A percentile compares a stretch with the other conserved stretches of the same genome.
phyloP scores from a whole-genome alignment of 2,888 invertebrate genomes.

The Baccha elongata region DNA sequence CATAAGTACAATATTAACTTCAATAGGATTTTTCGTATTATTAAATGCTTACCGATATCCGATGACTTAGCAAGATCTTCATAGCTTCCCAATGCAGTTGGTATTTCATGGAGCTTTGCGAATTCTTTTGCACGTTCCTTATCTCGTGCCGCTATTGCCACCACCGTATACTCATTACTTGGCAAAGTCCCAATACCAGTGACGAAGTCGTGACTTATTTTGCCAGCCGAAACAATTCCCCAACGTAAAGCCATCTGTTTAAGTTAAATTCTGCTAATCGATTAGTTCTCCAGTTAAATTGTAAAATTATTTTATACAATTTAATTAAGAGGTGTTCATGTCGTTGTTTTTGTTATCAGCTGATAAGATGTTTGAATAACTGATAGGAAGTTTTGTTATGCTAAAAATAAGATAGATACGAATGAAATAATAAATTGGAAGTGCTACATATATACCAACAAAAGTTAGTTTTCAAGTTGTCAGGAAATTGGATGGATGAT shows the following conservation, averaged over 20 bases:
- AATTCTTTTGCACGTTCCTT: constrained; percentile 88
- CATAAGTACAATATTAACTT: background rate
- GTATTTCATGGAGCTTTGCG: constrained; percentile 88
- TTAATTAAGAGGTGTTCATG: background rate
- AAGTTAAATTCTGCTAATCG: background rate
- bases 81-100: constrained; percentile 89
- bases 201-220: constrained; percentile 93
- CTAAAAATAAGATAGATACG: no score
- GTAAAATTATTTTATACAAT: background rate
- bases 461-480: no score
- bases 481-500: no score
- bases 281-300: background rate
- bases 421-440: no score
- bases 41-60: constrained; percentile 86
- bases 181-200: constrained; percentile 87
- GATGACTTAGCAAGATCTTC: constrained; percentile 88
- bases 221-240: constrained; percentile 94
- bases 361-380: background rate
- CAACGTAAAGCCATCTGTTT: constrained; percentile 84
- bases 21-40: background rate
- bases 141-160: constrained; percentile 91
- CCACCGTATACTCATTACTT: constrained; percentile 86
- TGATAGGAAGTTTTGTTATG: no score
- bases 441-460: no score
- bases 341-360: background rate